A percentile compares a stretch with the other conserved stretches of the same genome.
Conservation (phyloP, 2,113 vertebrate species). For the Salminus brasiliensis region DNA sequence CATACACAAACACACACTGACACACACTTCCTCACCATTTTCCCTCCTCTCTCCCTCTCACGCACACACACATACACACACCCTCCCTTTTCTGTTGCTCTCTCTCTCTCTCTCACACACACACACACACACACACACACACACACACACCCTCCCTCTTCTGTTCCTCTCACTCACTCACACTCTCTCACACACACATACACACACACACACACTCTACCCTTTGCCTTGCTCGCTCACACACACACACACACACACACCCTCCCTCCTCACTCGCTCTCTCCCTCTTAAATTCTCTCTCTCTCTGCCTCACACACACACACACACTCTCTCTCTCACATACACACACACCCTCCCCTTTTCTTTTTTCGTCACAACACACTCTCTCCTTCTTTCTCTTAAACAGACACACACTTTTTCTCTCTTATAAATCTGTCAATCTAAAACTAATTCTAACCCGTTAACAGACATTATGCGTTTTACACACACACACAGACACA, state of each 20-base stretch:
- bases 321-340: conserved; percentile 38
- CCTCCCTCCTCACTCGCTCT: background rate
- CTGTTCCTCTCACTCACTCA: conserved; percentile 6
- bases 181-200: conserved; percentile 16
- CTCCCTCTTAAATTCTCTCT: conserved; percentile 44
- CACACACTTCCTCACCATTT: conserved; percentile 45
- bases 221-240: conserved; percentile 33
- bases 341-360: conserved; percentile 47
- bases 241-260: conserved; percentile 49
- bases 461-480: conserved; percentile 19
- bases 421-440: conserved; percentile 48
- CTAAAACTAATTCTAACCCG: conserved; percentile 35
- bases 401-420: conserved; percentile 63
- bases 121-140: conserved; percentile 35
- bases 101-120: conserved; percentile 55
- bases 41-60: conserved; percentile 44
- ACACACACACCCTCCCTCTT: conserved; percentile 15
- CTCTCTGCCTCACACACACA: conserved; percentile 39
- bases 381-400: conserved; percentile 62
- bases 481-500: background rate
- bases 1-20: conserved; percentile 27
- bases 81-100: conserved; percentile 55
- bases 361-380: conserved; percentile 62
- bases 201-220: conserved; percentile 2
- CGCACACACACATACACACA: conserved; percentile 34